phyloP scores from a whole-genome alignment of 2,113 vertebrate species.

The Calypte anna region DNA sequence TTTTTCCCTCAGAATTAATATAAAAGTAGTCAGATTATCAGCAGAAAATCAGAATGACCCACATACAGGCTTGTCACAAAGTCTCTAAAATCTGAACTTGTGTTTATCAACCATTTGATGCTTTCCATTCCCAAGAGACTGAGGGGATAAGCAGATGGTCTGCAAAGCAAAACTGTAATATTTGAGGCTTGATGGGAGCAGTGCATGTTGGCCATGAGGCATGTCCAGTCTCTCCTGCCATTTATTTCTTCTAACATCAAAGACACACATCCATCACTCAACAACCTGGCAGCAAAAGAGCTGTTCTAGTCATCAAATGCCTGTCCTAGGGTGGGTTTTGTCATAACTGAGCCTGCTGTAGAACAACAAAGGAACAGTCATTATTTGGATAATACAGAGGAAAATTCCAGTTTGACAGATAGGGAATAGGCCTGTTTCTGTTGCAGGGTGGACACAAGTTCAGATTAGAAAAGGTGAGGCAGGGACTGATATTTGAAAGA shows the following conservation, averaged over 20 bases:
- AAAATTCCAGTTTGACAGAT: not conserved
- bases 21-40: not conserved
- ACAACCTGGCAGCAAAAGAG: not conserved
- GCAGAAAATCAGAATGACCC: not conserved
- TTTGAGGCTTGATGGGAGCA: not conserved
- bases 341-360: not conserved
- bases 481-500: not conserved
- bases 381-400: not conserved
- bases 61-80: not conserved
- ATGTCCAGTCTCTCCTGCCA: not conserved
- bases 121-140: not conserved
- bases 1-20: not conserved
- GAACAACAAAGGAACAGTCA: not conserved
- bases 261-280: not conserved
- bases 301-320: not conserved
- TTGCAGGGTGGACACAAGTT: not conserved
- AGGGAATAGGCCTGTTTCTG: not conserved
- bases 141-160: not conserved
- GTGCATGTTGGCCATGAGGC: not conserved
- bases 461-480: not conserved
- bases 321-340: not conserved
- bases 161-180: not conserved
- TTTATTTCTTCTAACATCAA: slow-evolving; percentile 7
- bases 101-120: not conserved
- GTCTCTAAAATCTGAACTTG: not conserved